These are phyloP conservation scores for Drosophila mettleri DNA, from an alignment of 2,888 invertebrate species.

Conservation along the genomic window DNA sequence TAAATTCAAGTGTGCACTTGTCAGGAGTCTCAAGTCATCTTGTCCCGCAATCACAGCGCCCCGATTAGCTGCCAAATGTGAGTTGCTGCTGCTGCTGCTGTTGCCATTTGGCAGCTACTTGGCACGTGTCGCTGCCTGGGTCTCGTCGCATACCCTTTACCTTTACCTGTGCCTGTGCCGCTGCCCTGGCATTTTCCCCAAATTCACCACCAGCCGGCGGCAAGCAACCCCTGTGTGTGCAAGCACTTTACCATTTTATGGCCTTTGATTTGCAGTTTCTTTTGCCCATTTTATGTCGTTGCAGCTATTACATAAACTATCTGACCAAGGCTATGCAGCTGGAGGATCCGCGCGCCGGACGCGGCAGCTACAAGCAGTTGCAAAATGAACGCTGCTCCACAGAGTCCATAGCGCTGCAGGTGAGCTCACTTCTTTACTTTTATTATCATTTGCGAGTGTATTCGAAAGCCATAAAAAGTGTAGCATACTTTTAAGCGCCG, in stretches of 20 bases:
- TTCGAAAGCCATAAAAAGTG: neutral
- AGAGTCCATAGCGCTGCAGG: constrained; percentile 89
- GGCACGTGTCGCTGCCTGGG: constrained; percentile 71
- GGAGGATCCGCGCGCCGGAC: constrained; percentile 90
- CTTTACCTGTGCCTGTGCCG: constrained; percentile 9
- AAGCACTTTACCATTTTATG: constrained; percentile 51
- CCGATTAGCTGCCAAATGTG: constrained; percentile 74
- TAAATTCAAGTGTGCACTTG: constrained; percentile 74
- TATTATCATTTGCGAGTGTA: neutral
- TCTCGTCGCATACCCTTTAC: constrained; percentile 30
- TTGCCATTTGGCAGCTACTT: constrained; percentile 76
- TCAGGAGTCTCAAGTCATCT: constrained; percentile 24
- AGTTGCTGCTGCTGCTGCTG: constrained; percentile 45
- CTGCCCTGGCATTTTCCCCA: constrained; percentile 29
- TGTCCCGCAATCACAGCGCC: constrained; percentile 56
- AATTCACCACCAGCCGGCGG: constrained; percentile 45
- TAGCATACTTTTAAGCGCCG: neutral
- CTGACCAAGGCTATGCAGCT: constrained; percentile 90
- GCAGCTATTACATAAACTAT: constrained; percentile 91
- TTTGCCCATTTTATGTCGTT: constrained; percentile 44
- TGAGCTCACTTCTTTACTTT: constrained; percentile 73
- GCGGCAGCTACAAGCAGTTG: constrained; percentile 85
- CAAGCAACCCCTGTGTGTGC: constrained; percentile 53
- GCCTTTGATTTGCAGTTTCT: constrained; percentile 65
- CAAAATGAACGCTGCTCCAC: constrained; percentile 86